A percentile compares a stretch with the other conserved stretches of the same genome.
phyloP scores from a whole-genome alignment of 2,888 invertebrate species.

The Cenopis cana region DNA sequence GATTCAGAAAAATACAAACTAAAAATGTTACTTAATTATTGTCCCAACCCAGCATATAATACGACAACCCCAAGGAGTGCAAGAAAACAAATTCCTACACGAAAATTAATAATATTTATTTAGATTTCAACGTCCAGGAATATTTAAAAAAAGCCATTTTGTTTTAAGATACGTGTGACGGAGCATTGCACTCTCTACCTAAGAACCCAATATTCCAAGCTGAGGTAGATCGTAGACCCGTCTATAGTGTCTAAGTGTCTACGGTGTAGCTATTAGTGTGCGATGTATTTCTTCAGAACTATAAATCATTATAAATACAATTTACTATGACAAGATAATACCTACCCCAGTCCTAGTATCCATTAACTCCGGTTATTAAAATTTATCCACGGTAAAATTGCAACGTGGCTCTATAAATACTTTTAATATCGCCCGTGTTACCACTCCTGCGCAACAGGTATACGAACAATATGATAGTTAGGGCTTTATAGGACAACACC shows the following conservation, averaged over 20 bases:
- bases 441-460: slow-evolving; percentile 32
- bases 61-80: no score
- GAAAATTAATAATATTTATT: no score
- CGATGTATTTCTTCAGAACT: not conserved
- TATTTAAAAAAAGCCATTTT: no score
- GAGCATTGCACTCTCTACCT: not conserved
- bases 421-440: slow-evolving; percentile 19
- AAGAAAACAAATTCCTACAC: no score
- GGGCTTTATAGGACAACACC: no score
- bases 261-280: not conserved
- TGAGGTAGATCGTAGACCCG: not conserved
- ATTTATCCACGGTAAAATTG: slow-evolving; percentile 41
- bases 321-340: slow-evolving; percentile 28
- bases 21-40: no score
- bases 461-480: slow-evolving; percentile 34
- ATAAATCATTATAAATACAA: not conserved
- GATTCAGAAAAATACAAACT: no score
- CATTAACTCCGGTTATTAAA: slow-evolving; percentile 32
- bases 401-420: slow-evolving; percentile 31
- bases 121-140: no score
- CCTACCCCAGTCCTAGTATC: slow-evolving; percentile 8
- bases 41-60: no score
- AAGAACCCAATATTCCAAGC: not conserved
- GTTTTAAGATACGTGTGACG: not conserved
- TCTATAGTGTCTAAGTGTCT: no score